Percentiles rank a stretch among this genome's conserved stretches.
phyloP scores from a whole-genome alignment of 2,888 invertebrate genomes.

The Drosophila kanekoi region DNA sequence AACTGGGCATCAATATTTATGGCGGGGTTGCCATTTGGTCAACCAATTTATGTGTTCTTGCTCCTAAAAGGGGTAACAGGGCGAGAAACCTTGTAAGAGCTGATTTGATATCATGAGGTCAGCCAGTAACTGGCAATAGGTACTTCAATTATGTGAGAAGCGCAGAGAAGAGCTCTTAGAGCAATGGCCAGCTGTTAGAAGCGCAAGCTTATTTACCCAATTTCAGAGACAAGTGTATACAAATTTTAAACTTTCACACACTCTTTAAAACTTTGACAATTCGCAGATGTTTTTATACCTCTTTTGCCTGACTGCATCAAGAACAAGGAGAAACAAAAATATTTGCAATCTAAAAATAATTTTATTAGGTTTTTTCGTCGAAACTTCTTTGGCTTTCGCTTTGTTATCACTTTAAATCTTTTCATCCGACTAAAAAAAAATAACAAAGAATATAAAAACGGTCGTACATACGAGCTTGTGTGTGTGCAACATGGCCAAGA shows the following conservation, averaged over 20 bases:
- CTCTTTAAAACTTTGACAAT: no score
- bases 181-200: not conserved
- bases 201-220: not conserved
- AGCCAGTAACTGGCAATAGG: conserved; percentile 27
- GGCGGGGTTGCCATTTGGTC: conserved; percentile 44
- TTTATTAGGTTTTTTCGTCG: not conserved
- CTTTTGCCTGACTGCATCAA: not conserved
- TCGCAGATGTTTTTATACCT: not conserved
- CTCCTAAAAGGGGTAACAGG: conserved; percentile 19
- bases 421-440: conserved; percentile 1
- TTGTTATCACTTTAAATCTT: conserved; percentile 43
- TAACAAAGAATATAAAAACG: conserved; percentile 12
- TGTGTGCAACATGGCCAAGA: conserved; percentile 30
- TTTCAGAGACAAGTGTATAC: not conserved
- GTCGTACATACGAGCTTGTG: not conserved
- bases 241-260: not conserved
- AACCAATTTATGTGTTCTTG: conserved; percentile 50
- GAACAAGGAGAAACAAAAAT: conserved; percentile 1
- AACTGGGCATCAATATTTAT: conserved; percentile 70
- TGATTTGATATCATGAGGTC: conserved; percentile 37
- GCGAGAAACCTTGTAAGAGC: conserved; percentile 19
- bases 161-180: not conserved
- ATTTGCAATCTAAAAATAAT: conserved; percentile 4
- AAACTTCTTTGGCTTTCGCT: conserved; percentile 20
- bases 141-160: conserved; percentile 25